These are phyloP conservation scores for Silurus asotus DNA, from an alignment of 2,113 vertebrate species.

Conservation along the genomic window DNA sequence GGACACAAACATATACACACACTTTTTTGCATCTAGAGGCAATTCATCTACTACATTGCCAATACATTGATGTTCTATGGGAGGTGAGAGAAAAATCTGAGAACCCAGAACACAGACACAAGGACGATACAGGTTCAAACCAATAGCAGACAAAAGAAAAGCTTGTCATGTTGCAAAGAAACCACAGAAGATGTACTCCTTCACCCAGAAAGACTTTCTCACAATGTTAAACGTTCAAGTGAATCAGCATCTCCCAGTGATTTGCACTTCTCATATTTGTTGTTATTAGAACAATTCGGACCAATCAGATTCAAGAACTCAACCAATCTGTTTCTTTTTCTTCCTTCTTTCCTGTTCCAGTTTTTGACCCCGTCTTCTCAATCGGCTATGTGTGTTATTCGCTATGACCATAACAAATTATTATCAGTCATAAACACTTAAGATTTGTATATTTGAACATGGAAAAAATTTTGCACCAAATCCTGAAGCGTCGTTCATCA, in stretches of 20 bases:
- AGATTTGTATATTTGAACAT: conserved; percentile 30
- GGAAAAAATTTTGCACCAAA: conserved; percentile 15
- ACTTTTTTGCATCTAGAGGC: neutral
- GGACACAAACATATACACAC: neutral
- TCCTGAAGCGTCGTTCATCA: conserved; percentile 26
- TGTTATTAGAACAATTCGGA: neutral
- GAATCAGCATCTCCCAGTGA: neutral
- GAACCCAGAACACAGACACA: neutral
- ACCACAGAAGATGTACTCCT: neutral
- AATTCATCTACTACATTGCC: neutral
- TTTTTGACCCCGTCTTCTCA: neutral
- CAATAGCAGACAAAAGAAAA: neutral
- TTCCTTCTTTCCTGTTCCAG: neutral
- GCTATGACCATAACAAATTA: conserved; percentile 23
- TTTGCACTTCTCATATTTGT: neutral
- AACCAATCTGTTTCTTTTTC: neutral
- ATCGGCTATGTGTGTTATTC: neutral
- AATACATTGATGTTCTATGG: neutral
- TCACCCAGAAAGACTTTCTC: neutral
- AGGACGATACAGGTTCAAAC: neutral
- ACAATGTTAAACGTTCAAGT: neutral
- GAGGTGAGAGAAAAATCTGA: neutral
- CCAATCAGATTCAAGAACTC: neutral
- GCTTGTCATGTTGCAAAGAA: neutral
- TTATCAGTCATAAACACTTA: conserved; percentile 36